phyloP scores from a whole-genome alignment of 2,797 vertebrate species.

The Ficedula albicollis region DNA sequence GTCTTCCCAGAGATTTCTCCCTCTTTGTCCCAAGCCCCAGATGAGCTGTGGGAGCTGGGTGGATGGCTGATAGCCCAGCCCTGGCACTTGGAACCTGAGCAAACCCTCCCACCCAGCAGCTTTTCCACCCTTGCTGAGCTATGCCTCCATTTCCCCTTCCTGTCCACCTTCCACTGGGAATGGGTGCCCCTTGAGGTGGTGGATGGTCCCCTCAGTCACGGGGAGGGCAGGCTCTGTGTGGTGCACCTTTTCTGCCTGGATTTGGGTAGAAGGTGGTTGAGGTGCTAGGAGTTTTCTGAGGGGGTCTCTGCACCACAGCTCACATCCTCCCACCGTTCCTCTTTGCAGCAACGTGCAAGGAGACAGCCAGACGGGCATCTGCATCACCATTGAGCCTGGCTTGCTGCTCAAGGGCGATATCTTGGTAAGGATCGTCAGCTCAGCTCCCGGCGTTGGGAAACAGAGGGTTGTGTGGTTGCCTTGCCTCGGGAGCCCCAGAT shows the following conservation, averaged over 20 bases:
- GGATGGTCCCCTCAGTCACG: rapidly evolving
- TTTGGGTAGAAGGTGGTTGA: background rate
- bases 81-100: background rate
- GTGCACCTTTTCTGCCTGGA: background rate
- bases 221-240: background rate
- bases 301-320: background rate
- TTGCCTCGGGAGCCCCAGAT: rapidly evolving
- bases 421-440: conserved; percentile 79
- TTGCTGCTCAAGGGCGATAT: conserved; percentile 93
- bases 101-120: background rate
- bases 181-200: background rate
- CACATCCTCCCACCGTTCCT: background rate
- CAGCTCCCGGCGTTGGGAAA: rapidly evolving
- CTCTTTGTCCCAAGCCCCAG: rapidly evolving
- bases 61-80: background rate
- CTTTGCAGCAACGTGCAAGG: conserved; percentile 88
- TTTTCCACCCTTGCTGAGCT: background rate
- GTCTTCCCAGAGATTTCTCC: background rate
- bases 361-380: conserved; percentile 89
- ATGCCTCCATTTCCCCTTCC: background rate
- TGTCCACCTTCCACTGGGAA: background rate
- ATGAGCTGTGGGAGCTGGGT: rapidly evolving
- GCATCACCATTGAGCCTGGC: conserved; percentile 94
- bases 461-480: rapidly evolving
- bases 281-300: background rate